Evolutionary conservation across 1,140 invertebrate genomes (phyloP).

Genomic region (Bombyx mori): DNA sequence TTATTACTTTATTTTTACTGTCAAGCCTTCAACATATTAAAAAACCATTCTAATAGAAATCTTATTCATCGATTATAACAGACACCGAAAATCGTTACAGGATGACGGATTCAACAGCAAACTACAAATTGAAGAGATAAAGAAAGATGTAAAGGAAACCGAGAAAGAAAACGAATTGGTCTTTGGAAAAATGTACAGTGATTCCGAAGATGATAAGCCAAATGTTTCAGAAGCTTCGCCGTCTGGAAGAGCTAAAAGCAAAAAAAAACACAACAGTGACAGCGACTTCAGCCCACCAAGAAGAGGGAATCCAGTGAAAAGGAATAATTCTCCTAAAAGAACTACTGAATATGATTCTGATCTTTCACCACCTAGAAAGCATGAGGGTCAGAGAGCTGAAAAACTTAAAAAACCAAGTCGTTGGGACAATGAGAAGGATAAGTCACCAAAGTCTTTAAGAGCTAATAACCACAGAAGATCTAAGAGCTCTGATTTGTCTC

Average conservation of each 20-base stretch:
- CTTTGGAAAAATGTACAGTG: conserved; percentile 66
- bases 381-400: conserved; percentile 17
- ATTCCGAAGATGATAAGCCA: conserved; percentile 58
- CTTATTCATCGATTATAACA: too few relatives aligned
- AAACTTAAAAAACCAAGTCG: conserved; percentile 19
- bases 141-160: conserved; percentile 40
- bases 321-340: too few relatives aligned
- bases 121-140: conserved; percentile 53
- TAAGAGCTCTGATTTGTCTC: too few relatives aligned
- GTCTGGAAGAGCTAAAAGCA: conserved; percentile 20
- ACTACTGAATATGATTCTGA: conserved; percentile 8
- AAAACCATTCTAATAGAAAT: too few relatives aligned
- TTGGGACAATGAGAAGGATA: background rate
- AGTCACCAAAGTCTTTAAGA: too few relatives aligned
- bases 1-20: too few relatives aligned
- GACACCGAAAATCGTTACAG: conserved; percentile 27
- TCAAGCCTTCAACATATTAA: too few relatives aligned
- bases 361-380: conserved; percentile 15
- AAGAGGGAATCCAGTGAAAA: conserved; percentile 3
- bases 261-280: conserved; percentile 20
- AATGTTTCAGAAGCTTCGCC: conserved; percentile 47
- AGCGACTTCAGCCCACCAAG: conserved; percentile 48
- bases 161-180: conserved; percentile 59
- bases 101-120: conserved; percentile 67
- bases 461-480: too few relatives aligned